Base-by-base conservation (phyloP, 1,140 invertebrate species). In the Drosophila malerkotliana region DNA sequence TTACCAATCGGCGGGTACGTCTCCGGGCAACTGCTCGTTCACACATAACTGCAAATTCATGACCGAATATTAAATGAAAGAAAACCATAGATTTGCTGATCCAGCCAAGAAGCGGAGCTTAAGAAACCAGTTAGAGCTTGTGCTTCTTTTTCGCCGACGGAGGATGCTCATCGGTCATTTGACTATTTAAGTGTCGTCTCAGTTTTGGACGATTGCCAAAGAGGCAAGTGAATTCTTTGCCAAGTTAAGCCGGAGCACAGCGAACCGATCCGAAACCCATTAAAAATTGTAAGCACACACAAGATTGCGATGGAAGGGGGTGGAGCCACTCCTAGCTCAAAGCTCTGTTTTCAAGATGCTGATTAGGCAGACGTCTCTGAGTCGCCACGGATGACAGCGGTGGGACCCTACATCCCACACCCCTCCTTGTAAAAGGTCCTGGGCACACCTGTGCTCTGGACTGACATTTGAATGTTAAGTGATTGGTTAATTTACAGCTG, bases 31-130 rank as follows among this genome's bases (percentile, higher is more conserved):
- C 39, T 14, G 71, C 26, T 67, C 67, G 58, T 88, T 87, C 53
- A 72, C 83, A 88, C 75, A 88, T 88, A 83, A 87, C 83, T 76
- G 75, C 79, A 77, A 83, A 88, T 87, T 71, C 83, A 88, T 72
- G 83, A 87, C 72, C 75, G 74, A 88, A 87, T 87, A 88, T 87
- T 88, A 83, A 37, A 52, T 59, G 44, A 60, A 14, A 53, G 62
- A 58, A 53, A 62, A 34, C 39, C 56, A 49, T 59, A 58, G 60
- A 66, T 68, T 30, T 55, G 34, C 34, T 52, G 74, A 55, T 44
- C 9, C 47, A 3, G 6, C 18, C 44, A 9, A 18, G 15, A 1
- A 26, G 21, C 54, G 12, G 34, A 51, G 14, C 39, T 14, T 28
- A 18, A 44, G 32, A 83, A 87, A 87, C 82, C 82, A 82, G 82